Conservation (phyloP, 1,140 invertebrate genomes). For the Danaus plexippus region DNA sequence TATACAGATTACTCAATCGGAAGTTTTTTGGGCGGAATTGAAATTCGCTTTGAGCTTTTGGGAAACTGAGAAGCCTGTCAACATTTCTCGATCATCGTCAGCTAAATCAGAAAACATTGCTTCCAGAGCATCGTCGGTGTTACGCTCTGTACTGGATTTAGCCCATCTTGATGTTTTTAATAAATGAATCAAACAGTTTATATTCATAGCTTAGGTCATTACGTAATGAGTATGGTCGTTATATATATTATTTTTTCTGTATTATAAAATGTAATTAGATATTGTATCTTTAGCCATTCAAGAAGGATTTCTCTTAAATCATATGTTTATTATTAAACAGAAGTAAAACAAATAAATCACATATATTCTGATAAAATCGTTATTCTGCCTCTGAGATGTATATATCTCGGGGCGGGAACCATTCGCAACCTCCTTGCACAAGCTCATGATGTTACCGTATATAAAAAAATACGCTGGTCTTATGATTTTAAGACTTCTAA, state of each 20-base stretch:
- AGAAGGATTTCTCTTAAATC: too few species aligned
- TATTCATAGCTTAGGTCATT: too few species aligned
- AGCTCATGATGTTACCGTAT: too few species aligned
- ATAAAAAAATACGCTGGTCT: too few species aligned
- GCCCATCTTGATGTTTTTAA: conserved; percentile 51
- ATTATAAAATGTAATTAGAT: too few species aligned
- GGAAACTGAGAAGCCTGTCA: conserved; percentile 75
- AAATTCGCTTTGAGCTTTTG: conserved; percentile 77
- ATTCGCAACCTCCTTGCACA: neutral
- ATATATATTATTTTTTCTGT: too few species aligned
- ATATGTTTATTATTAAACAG: too few species aligned
- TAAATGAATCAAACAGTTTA: conserved; percentile 11
- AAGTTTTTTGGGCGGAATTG: conserved; percentile 76
- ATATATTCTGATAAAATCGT: neutral
- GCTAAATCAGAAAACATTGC: conserved; percentile 38
- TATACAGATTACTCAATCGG: conserved; percentile 73
- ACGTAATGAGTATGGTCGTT: too few species aligned
- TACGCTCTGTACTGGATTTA: conserved; percentile 52
- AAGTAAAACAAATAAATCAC: too few species aligned
- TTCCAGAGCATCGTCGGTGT: conserved; percentile 55
- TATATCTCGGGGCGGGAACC: too few species aligned
- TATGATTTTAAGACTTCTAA: too few species aligned
- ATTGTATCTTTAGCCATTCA: too few species aligned
- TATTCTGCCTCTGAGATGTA: neutral
- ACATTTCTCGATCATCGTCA: conserved; percentile 51